Percentiles rank a stretch among this genome's conserved stretches.
phyloP scores from a whole-genome alignment of 2,797 vertebrate species.

The Fundulus diaphanus region DNA sequence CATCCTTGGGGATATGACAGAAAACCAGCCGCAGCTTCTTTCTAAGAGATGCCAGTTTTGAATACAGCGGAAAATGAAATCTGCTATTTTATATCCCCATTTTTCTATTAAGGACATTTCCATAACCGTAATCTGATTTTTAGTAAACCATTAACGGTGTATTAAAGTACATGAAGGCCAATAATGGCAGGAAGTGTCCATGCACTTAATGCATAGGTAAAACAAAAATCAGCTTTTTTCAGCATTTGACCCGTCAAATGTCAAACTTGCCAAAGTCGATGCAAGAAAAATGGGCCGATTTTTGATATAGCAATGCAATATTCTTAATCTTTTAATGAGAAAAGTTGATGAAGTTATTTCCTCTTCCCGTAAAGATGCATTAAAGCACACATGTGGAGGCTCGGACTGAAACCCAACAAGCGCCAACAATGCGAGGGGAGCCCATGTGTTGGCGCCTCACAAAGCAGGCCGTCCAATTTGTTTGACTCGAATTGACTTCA shows the following conservation, averaged over 20 bases:
- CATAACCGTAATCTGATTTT: neutral
- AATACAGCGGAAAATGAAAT: neutral
- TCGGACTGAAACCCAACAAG: neutral
- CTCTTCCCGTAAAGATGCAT: neutral
- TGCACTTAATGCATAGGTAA: neutral
- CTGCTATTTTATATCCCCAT: neutral
- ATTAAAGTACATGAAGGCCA: neutral
- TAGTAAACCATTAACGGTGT: neutral
- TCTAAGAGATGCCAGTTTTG: too few relatives aligned
- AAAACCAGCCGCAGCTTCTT: too few relatives aligned
- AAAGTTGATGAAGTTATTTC: too few relatives aligned
- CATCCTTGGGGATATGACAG: too few relatives aligned
- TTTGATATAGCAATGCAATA: neutral
- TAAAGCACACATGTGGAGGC: neutral
- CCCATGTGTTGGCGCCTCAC: constrained; percentile 55
- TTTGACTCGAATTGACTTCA: constrained; percentile 64
- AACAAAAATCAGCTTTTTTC: neutral
- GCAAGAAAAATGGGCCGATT: neutral
- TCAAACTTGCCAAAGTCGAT: neutral
- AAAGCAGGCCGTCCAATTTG: constrained; percentile 65
- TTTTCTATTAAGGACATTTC: neutral
- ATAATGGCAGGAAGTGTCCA: neutral
- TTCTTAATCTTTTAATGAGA: neutral
- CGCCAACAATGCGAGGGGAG: constrained; percentile 28
- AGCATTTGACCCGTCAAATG: neutral